These are phyloP conservation scores for Toxotes lorentzi DNA, from an alignment of 2,797 vertebrate genomes.

Conservation along the genomic window DNA sequence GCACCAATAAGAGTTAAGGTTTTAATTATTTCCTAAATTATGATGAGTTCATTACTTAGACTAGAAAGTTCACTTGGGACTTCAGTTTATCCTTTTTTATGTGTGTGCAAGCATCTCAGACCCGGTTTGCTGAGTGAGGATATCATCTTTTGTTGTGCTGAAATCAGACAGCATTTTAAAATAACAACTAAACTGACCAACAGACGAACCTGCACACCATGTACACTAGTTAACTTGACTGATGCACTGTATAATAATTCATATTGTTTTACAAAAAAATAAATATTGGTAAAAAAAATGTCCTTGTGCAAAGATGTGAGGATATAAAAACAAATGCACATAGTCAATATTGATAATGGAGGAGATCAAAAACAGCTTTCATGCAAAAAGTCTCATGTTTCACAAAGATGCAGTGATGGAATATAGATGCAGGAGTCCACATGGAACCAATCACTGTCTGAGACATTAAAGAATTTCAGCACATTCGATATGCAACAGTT, in stretches of 20 bases:
- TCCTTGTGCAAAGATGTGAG: not conserved
- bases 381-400: no score
- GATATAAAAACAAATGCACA: not conserved
- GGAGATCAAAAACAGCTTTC: not conserved
- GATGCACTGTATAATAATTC: not conserved
- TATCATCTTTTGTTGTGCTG: not conserved
- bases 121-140: not conserved
- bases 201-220: not conserved
- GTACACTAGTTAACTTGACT: not conserved
- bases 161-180: conserved; percentile 21
- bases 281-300: not conserved
- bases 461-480: not conserved
- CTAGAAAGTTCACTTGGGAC: no score
- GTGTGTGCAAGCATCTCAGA: not conserved
- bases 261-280: not conserved
- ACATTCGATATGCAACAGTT: not conserved
- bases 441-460: not conserved
- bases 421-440: not conserved
- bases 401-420: not conserved
- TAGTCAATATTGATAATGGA: not conserved
- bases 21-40: not conserved
- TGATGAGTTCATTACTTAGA: not conserved
- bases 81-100: not conserved
- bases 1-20: not conserved
- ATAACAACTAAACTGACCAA: not conserved